These are phyloP conservation scores for Acanthosepion lycidas DNA, from an alignment of 2,888 invertebrate species.

Conservation along the genomic window DNA sequence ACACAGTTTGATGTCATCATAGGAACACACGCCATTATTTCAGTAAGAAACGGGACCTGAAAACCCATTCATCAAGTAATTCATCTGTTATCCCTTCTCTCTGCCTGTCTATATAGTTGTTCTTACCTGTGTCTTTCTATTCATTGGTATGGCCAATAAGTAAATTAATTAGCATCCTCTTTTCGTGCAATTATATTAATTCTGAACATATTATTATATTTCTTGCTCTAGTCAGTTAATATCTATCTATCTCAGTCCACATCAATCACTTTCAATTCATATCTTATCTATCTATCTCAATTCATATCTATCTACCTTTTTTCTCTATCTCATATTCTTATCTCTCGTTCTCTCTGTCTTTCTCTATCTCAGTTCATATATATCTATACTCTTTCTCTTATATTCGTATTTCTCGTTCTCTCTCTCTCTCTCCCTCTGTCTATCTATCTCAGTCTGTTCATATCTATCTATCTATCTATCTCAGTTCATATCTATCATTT, in stretches of 20 bases:
- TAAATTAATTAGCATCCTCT: neutral
- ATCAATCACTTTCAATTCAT: no score
- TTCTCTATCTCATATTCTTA: neutral
- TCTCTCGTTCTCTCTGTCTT: neutral
- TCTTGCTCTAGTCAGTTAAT: neutral
- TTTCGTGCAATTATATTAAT: neutral
- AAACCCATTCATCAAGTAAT: neutral
- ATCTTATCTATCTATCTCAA: neutral
- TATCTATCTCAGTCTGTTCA: neutral
- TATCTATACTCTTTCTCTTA: neutral
- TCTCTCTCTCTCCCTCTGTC: neutral
- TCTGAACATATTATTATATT: neutral
- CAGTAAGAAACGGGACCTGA: neutral
- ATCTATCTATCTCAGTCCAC: neutral
- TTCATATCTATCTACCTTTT: no score
- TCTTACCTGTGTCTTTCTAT: neutral
- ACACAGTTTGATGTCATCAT: constrained; percentile 6
- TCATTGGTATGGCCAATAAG: neutral
- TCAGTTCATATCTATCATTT: neutral
- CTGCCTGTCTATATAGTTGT: neutral
- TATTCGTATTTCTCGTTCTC: no score
- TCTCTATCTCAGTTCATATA: neutral
- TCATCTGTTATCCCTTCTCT: neutral
- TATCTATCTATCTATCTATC: neutral
- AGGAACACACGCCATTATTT: constrained; percentile 2